Conservation (phyloP, 2,888 invertebrate genomes). For the Agrotis exclamationis region DNA sequence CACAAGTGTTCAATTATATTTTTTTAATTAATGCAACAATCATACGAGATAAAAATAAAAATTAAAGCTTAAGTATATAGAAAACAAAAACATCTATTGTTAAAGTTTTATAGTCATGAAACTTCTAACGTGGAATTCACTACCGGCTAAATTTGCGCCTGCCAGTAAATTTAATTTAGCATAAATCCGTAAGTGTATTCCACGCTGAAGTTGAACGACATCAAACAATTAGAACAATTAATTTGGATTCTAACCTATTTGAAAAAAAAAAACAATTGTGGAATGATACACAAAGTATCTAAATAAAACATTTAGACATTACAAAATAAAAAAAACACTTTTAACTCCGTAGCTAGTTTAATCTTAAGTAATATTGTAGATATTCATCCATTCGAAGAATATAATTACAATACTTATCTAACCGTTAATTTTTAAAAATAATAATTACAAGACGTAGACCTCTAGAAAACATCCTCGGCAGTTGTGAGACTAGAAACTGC, state of each 20-base stretch:
- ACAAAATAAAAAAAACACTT: neutral
- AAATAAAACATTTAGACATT: conserved; percentile 20
- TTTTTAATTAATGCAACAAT: conserved; percentile 30
- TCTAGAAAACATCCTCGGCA: neutral
- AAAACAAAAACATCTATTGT: conserved; percentile 17
- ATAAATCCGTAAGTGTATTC: conserved; percentile 1
- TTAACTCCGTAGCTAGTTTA: conserved; percentile 22
- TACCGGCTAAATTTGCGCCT: neutral
- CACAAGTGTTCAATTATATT: conserved; percentile 42
- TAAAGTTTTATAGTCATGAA: conserved; percentile 2
- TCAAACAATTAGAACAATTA: conserved; percentile 7
- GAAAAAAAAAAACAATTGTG: conserved; percentile 17
- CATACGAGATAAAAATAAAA: conserved; percentile 42
- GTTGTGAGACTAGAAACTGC: neutral
- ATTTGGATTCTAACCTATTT: neutral
- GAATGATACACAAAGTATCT: conserved; percentile 44
- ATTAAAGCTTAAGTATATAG: conserved; percentile 52
- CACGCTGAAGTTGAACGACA: conserved; percentile 13
- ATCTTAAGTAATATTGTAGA: conserved; percentile 22
- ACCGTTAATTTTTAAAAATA: neutral
- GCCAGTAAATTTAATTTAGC: neutral
- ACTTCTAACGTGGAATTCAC: conserved; percentile 10
- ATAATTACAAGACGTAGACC: neutral
- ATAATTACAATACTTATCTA: conserved; percentile 13
- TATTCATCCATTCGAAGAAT: conserved; percentile 14